phyloP scores from a whole-genome alignment of 1,140 invertebrate species.

The Drosophila varians region DNA sequence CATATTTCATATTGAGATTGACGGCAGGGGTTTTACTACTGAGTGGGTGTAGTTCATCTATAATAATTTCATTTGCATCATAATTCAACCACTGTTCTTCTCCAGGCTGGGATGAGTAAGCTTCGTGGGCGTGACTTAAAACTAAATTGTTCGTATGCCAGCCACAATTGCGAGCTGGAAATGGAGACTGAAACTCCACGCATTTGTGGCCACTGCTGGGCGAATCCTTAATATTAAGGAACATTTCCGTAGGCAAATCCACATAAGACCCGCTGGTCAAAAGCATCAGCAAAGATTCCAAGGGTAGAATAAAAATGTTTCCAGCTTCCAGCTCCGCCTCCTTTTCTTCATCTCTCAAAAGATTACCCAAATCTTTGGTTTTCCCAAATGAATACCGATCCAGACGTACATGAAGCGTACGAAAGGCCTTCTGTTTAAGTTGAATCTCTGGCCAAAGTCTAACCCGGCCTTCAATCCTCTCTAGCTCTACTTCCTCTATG shows the following conservation, averaged over 20 bases:
- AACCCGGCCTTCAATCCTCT: slow-evolving; percentile 27
- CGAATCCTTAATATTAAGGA: slow-evolving; percentile 30
- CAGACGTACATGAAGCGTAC: slow-evolving; percentile 34
- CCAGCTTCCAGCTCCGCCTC: background rate
- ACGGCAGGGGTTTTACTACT: background rate
- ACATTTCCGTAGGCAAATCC: slow-evolving; percentile 65
- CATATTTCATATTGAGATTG: slow-evolving; percentile 26
- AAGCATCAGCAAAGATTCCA: slow-evolving; percentile 67
- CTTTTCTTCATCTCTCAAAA: slow-evolving; percentile 7
- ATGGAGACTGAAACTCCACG: slow-evolving; percentile 55
- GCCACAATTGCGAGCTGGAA: slow-evolving; percentile 57
- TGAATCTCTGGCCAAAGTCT: slow-evolving; percentile 29
- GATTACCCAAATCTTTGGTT: background rate
- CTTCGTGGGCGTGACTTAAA: slow-evolving; percentile 33
- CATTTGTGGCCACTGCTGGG: slow-evolving; percentile 24
- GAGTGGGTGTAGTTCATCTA: background rate
- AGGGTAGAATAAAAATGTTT: slow-evolving; percentile 49
- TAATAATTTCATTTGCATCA: background rate
- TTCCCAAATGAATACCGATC: slow-evolving; percentile 34
- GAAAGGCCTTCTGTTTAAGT: slow-evolving; percentile 6
- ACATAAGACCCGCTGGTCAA: slow-evolving; percentile 48
- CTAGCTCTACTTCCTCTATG: slow-evolving; percentile 42
- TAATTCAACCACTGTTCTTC: slow-evolving; percentile 41
- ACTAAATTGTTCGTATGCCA: slow-evolving; percentile 65
- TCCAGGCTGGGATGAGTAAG: slow-evolving; percentile 29